A percentile compares a stretch with the other conserved stretches of the same genome.
Evolutionary conservation across 1,140 invertebrate genomes (phyloP).

Genomic region (Conopomorpha cramerella): DNA sequence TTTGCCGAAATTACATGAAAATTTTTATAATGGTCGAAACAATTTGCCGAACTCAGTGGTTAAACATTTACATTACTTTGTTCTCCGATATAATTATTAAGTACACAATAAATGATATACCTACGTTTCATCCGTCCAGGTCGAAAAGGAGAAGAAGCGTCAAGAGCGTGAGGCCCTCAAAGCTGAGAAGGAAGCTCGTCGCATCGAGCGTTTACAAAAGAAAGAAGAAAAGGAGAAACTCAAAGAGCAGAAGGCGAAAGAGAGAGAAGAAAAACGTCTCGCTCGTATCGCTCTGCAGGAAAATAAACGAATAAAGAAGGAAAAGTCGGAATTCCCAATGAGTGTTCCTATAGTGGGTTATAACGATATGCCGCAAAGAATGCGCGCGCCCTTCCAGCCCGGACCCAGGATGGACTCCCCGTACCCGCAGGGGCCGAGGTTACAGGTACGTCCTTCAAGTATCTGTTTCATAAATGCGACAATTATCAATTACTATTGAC

Average conservation of each 20-base stretch:
- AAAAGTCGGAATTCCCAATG: slow-evolving; percentile 16
- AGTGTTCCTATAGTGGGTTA: not conserved
- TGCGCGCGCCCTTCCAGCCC: not conserved
- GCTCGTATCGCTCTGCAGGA: slow-evolving; percentile 43
- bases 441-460: slow-evolving; percentile 35
- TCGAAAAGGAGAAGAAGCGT: slow-evolving; percentile 45
- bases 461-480: too few relatives aligned
- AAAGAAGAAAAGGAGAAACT: slow-evolving; percentile 65
- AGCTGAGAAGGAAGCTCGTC: slow-evolving; percentile 65
- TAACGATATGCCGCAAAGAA: slow-evolving; percentile 2
- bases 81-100: too few relatives aligned
- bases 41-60: too few relatives aligned
- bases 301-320: slow-evolving; percentile 38
- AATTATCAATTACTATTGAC: too few relatives aligned
- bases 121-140: too few relatives aligned
- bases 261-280: slow-evolving; percentile 47
- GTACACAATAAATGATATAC: too few relatives aligned
- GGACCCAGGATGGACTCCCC: not conserved
- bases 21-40: too few relatives aligned
- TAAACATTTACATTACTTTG: too few relatives aligned
- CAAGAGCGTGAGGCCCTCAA: slow-evolving; percentile 49
- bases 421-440: slow-evolving; percentile 15
- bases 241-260: slow-evolving; percentile 58
- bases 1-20: too few relatives aligned
- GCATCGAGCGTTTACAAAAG: slow-evolving; percentile 63